These are phyloP conservation scores for Sminthopsis crassicaudata DNA, from an alignment of 2,113 vertebrate species.

Conservation along the genomic window DNA sequence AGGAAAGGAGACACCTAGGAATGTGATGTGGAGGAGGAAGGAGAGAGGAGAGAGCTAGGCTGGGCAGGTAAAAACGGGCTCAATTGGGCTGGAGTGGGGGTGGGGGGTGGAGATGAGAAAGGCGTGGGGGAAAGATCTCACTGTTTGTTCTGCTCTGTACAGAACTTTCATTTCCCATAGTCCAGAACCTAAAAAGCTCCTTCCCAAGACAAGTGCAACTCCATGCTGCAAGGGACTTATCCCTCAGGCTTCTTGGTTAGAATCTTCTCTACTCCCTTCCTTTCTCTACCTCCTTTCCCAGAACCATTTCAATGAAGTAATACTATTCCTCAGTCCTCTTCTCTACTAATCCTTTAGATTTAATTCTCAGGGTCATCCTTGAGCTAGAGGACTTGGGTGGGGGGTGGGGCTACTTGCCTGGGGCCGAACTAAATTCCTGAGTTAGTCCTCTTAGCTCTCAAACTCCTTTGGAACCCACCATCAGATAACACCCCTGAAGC, in stretches of 20 bases:
- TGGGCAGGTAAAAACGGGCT: neutral
- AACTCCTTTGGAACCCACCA: neutral
- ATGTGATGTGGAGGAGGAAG: neutral
- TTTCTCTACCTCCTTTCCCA: neutral
- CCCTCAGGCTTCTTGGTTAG: neutral
- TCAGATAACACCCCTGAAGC: neutral
- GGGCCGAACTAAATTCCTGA: neutral
- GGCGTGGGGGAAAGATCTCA: neutral
- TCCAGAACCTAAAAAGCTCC: neutral
- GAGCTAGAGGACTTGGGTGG: neutral
- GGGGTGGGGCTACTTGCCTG: neutral
- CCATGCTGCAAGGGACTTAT: neutral
- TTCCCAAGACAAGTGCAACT: neutral
- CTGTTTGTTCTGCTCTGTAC: neutral
- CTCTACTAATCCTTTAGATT: neutral
- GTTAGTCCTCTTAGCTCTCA: neutral
- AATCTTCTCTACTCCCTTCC: neutral
- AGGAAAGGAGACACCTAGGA: neutral
- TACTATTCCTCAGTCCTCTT: neutral
- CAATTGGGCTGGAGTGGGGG: neutral
- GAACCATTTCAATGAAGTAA: neutral
- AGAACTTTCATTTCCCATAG: neutral
- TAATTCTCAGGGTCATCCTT: neutral
- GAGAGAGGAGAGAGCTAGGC: neutral
- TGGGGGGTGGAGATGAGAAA: neutral